Conservation (phyloP, 2,797 vertebrate species). For the Acridotheres tristis region DNA sequence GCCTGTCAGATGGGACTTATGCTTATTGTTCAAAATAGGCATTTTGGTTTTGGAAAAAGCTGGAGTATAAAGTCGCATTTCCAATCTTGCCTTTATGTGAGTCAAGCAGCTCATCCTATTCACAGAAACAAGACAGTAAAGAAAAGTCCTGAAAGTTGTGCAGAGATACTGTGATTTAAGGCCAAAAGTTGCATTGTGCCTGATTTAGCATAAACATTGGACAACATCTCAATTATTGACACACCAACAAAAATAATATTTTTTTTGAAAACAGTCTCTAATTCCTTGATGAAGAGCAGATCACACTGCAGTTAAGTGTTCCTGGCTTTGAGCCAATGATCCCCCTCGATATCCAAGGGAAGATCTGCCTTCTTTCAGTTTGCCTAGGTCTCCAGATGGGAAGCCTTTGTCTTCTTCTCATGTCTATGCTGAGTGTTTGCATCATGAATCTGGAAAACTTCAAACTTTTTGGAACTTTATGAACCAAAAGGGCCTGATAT, state of each 20-base stretch:
- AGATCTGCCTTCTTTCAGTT: not conserved
- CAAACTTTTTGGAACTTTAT: not conserved
- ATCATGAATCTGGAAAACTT: not conserved
- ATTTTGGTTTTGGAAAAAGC: not conserved
- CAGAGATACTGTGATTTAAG: not conserved
- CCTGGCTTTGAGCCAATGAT: not conserved
- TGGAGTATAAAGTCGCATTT: not conserved
- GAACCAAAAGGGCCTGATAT: not conserved
- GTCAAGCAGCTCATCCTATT: not conserved
- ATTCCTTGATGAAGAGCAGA: not conserved
- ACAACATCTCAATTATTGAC: not conserved
- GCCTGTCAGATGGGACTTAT: not conserved
- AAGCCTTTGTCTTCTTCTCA: not conserved
- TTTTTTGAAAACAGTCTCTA: too few relatives aligned
- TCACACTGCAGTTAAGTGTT: fast-evolving
- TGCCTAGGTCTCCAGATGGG: not conserved
- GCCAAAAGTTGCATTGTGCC: not conserved
- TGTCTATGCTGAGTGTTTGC: not conserved
- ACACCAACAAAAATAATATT: not conserved
- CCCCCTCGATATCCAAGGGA: not conserved
- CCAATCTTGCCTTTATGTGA: not conserved
- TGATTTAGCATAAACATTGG: not conserved
- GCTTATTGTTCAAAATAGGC: fast-evolving
- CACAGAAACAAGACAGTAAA: not conserved
- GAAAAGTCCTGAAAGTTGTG: not conserved